These are phyloP conservation scores for Lagorchestes hirsutus DNA, from an alignment of 2,797 vertebrate species.

Conservation along the genomic window DNA sequence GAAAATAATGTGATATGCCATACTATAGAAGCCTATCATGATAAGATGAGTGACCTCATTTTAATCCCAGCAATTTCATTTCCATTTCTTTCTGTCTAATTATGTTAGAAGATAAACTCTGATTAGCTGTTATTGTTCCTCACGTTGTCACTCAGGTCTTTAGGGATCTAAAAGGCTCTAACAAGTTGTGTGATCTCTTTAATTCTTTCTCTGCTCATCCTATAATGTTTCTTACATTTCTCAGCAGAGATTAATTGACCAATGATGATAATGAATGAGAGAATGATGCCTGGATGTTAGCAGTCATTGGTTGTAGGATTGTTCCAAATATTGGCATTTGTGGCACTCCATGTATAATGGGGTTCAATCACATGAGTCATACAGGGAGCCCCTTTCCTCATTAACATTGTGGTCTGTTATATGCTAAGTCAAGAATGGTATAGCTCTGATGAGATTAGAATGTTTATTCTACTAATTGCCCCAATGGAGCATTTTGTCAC, in stretches of 20 bases:
- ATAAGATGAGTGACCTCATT: neutral
- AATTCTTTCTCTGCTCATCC: neutral
- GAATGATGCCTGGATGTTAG: neutral
- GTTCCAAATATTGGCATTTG: neutral
- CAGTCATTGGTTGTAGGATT: neutral
- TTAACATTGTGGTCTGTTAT: neutral
- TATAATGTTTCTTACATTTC: neutral
- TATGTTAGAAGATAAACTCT: neutral
- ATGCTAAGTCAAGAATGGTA: neutral
- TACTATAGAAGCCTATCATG: neutral
- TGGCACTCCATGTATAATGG: neutral
- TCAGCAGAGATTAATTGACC: neutral
- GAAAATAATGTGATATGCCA: neutral
- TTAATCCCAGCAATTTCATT: neutral
- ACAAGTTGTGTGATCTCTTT: neutral
- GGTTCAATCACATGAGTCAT: neutral
- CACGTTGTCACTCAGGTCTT: neutral
- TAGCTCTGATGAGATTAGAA: neutral
- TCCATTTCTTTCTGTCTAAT: neutral
- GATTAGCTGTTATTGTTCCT: neutral
- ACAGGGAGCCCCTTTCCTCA: neutral
- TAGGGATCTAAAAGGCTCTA: neutral
- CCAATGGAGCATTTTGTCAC: neutral
- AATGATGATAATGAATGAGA: neutral
- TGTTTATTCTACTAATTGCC: neutral